phyloP scores from a whole-genome alignment of 1,140 invertebrate genomes.

The Eupristina koningsbergeri region DNA sequence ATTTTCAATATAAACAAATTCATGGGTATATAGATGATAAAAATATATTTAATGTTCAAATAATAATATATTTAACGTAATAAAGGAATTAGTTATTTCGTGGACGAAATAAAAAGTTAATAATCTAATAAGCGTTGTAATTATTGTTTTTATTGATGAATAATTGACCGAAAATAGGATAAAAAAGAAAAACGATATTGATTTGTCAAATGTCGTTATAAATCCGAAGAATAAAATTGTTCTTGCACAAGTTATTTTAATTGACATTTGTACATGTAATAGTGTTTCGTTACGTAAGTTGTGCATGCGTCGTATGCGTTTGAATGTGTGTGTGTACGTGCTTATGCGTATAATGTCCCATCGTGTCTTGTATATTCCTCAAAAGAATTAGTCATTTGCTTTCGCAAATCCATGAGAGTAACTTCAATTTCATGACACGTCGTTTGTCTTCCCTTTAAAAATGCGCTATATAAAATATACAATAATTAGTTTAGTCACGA shows the following conservation, averaged over 20 bases:
- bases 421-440: slow-evolving; percentile 50
- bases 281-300: not conserved
- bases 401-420: slow-evolving; percentile 15
- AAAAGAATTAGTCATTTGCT: slow-evolving; percentile 14
- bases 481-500: slow-evolving; percentile 52
- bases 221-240: slow-evolving; percentile 32
- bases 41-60: not conserved
- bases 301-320: no score
- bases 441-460: slow-evolving; percentile 50
- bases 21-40: slow-evolving; percentile 1
- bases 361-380: slow-evolving; percentile 50
- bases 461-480: slow-evolving; percentile 49
- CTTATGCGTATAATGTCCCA: slow-evolving; percentile 8
- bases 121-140: slow-evolving; percentile 19
- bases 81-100: slow-evolving; percentile 41
- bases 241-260: slow-evolving; percentile 41
- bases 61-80: slow-evolving; percentile 17
- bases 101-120: slow-evolving; percentile 37
- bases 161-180: not conserved
- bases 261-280: not conserved
- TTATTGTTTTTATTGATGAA: slow-evolving; percentile 17
- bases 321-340: slow-evolving; percentile 4
- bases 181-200: slow-evolving; percentile 4
- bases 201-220: slow-evolving; percentile 23
- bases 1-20: slow-evolving; percentile 22